phyloP scores from a whole-genome alignment of 2,113 vertebrate species.

The Abramis brama region DNA sequence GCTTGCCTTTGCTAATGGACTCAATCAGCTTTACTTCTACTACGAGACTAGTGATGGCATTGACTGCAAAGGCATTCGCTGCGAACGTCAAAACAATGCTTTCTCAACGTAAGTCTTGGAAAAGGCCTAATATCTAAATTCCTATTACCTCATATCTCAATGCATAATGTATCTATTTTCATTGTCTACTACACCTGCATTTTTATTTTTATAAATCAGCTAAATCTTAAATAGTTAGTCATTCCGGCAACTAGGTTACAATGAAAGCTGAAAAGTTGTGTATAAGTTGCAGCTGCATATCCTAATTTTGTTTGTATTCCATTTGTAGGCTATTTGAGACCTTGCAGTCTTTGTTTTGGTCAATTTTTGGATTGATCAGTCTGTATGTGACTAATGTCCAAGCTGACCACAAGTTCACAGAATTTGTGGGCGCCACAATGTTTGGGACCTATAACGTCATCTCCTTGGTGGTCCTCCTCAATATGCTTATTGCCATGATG shows the following conservation, averaged over 20 bases:
- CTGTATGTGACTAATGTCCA: constrained; percentile 93
- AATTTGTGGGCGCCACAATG: constrained; percentile 96
- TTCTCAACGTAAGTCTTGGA: constrained; percentile 91
- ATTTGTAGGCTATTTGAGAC: constrained; percentile 92
- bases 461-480: constrained; percentile 96
- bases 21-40: constrained; percentile 97
- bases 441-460: constrained; percentile 98
- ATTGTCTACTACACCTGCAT: not conserved
- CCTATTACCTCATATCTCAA: not conserved
- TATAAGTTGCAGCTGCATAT: not conserved
- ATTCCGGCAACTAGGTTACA: not conserved
- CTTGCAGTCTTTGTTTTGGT: constrained; percentile 96
- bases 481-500: constrained; percentile 99
- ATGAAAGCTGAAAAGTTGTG: not conserved
- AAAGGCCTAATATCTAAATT: not conserved
- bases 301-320: constrained; percentile 54
- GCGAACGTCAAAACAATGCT: constrained; percentile 90
- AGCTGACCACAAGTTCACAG: constrained; percentile 88
- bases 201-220: not conserved
- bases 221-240: not conserved
- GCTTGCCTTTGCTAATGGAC: constrained; percentile 94
- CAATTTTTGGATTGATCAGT: constrained; percentile 94
- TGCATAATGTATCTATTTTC: not conserved
- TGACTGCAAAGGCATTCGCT: constrained; percentile 90
- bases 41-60: constrained; percentile 76